phyloP scores from a whole-genome alignment of 2,888 invertebrate genomes.

The Volucella bombylans region DNA sequence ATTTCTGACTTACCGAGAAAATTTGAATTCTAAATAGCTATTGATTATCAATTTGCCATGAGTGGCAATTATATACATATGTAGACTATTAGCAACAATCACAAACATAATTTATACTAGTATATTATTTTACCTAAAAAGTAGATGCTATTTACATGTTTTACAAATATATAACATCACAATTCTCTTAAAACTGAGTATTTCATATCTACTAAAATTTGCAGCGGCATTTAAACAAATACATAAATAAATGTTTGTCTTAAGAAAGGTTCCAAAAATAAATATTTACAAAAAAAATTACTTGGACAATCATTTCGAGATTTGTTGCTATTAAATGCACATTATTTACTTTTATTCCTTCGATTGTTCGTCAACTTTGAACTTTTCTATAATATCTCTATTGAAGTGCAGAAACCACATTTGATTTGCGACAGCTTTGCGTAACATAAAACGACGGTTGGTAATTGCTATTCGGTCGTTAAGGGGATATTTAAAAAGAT shows the following conservation, averaged over 20 bases:
- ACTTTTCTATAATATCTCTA: slow-evolving; percentile 52
- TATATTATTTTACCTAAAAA: not conserved
- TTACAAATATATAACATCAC: not conserved
- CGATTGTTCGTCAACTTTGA: slow-evolving; percentile 14
- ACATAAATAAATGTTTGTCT: not conserved
- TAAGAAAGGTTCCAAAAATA: too few relatives aligned
- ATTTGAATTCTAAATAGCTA: too few relatives aligned
- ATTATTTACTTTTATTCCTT: slow-evolving; percentile 35
- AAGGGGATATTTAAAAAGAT: slow-evolving; percentile 59
- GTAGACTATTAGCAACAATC: too few relatives aligned
- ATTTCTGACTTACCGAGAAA: too few relatives aligned
- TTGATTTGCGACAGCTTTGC: slow-evolving; percentile 51
- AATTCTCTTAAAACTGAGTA: not conserved
- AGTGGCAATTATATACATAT: too few relatives aligned
- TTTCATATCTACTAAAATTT: not conserved
- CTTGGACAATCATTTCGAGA: too few relatives aligned
- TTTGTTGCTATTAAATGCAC: too few relatives aligned
- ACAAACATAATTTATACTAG: too few relatives aligned
- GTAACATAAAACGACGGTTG: slow-evolving; percentile 64
- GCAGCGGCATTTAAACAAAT: not conserved
- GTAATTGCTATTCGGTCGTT: slow-evolving; percentile 28
- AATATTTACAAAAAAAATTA: too few relatives aligned
- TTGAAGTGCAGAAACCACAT: slow-evolving; percentile 63
- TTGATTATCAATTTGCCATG: too few relatives aligned
- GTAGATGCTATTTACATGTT: not conserved